Evolutionary conservation across 2,888 invertebrate genomes (phyloP).

Genomic region (Rhabditoides inermis): DNA sequence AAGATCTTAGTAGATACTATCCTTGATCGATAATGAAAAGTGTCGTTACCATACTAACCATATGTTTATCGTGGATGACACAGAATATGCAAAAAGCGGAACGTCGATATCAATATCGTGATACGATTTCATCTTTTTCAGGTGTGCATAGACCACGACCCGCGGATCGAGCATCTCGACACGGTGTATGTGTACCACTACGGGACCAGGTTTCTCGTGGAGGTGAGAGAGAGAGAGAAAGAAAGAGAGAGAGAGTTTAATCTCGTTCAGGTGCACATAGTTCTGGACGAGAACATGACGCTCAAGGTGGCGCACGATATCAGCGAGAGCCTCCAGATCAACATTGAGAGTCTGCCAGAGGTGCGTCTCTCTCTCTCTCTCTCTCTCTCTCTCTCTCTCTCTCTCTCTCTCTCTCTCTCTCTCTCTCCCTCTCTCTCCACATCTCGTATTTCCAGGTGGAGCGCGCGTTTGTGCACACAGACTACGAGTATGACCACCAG

Average conservation of each 20-base stretch:
- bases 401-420: neutral
- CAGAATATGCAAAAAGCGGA: too few relatives aligned
- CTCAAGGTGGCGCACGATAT: constrained; percentile 54
- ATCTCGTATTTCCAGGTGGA: constrained; percentile 55
- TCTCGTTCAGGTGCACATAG: constrained; percentile 54
- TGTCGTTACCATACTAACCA: too few relatives aligned
- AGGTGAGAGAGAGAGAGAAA: constrained; percentile 33
- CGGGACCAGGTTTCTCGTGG: constrained; percentile 55
- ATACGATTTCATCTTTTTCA: constrained; percentile 1
- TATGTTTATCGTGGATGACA: too few relatives aligned
- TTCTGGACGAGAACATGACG: constrained; percentile 55
- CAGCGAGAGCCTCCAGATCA: constrained; percentile 1
- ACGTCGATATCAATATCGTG: neutral
- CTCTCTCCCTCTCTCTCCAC: neutral
- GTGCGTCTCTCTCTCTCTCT: constrained; percentile 5
- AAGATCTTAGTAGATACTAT: too few relatives aligned
- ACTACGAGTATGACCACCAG: constrained; percentile 56
- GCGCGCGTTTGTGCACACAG: constrained; percentile 58
- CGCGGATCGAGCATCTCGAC: constrained; percentile 52
- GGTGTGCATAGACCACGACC: constrained; percentile 50
- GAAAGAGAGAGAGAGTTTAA: neutral
- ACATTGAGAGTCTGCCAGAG: constrained; percentile 52
- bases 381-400: neutral
- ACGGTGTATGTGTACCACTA: constrained; percentile 58
- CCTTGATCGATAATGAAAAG: too few relatives aligned